A percentile compares a stretch with the other conserved stretches of the same genome.
phyloP scores from a whole-genome alignment of 2,113 vertebrate species.

The Hemiprocne comata region DNA sequence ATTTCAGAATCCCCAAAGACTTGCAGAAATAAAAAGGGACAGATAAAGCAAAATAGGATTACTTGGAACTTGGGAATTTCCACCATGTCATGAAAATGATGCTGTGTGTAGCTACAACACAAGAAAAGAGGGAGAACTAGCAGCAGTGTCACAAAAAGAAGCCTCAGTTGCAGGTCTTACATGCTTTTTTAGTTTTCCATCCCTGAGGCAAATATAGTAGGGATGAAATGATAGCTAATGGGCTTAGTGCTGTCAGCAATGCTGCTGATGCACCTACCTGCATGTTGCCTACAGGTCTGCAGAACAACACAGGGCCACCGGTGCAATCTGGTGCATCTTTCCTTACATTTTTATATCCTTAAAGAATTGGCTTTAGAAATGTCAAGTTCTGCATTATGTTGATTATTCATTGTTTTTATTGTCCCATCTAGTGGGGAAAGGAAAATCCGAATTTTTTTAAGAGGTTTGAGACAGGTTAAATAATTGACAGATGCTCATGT shows the following conservation, averaged over 20 bases:
- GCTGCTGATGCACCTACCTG: not conserved
- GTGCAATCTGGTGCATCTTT: not conserved
- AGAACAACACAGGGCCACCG: not conserved
- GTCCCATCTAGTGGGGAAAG: not conserved
- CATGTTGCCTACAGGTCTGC: not conserved
- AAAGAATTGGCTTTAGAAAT: not conserved
- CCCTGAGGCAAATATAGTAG: not conserved
- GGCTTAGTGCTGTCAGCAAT: not conserved
- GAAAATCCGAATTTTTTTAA: not conserved
- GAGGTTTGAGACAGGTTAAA: not conserved
- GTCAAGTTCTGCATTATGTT: not conserved
- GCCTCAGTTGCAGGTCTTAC: not conserved
- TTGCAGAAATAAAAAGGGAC: slow-evolving; percentile 9
- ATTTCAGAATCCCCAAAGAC: not conserved
- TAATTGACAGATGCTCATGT: not conserved
- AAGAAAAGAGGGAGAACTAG: not conserved
- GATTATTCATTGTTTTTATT: not conserved
- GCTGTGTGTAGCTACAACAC: not conserved
- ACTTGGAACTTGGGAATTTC: slow-evolving; percentile 41
- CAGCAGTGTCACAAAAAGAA: not conserved
- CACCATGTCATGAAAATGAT: not conserved
- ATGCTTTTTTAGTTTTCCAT: not conserved
- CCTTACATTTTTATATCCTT: not conserved
- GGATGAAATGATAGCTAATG: not conserved
- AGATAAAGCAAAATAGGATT: slow-evolving; percentile 45